Conservation (phyloP, 2,888 invertebrate genomes). For the Polyommatus icarus region DNA sequence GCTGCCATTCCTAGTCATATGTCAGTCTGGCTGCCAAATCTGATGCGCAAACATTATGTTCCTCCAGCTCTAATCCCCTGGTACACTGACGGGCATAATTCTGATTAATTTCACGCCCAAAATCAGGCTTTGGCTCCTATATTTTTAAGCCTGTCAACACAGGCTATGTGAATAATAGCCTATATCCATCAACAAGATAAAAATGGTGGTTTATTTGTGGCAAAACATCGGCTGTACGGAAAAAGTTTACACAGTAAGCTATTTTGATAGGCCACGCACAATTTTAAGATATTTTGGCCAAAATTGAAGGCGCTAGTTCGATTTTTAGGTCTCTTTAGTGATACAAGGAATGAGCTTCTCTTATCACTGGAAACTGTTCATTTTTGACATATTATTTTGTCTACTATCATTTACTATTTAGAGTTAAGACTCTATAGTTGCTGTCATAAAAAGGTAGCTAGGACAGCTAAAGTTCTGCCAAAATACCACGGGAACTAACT, state of each 20-base stretch:
- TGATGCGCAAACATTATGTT: slow-evolving; percentile 20
- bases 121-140: background rate
- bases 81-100: slow-evolving; percentile 2
- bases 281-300: too few relatives aligned
- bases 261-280: too few relatives aligned
- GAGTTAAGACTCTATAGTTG: too few relatives aligned
- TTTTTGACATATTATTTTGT: too few relatives aligned
- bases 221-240: background rate
- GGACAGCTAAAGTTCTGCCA: too few relatives aligned
- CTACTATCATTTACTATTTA: too few relatives aligned
- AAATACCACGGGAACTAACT: too few relatives aligned
- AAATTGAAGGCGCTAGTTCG: too few relatives aligned
- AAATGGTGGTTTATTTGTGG: background rate
- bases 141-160: slow-evolving; percentile 15
- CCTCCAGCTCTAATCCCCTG: slow-evolving; percentile 10
- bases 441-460: too few relatives aligned
- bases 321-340: too few relatives aligned
- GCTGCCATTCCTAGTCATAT: slow-evolving; percentile 8
- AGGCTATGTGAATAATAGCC: background rate
- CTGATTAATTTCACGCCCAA: slow-evolving; percentile 9
- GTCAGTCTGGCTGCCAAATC: slow-evolving; percentile 21
- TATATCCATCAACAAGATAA: background rate
- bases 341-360: too few relatives aligned
- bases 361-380: too few relatives aligned
- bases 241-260: background rate